Evolutionary conservation across 2,797 vertebrate species (phyloP).

Genomic region (Sternotherus odoratus): DNA sequence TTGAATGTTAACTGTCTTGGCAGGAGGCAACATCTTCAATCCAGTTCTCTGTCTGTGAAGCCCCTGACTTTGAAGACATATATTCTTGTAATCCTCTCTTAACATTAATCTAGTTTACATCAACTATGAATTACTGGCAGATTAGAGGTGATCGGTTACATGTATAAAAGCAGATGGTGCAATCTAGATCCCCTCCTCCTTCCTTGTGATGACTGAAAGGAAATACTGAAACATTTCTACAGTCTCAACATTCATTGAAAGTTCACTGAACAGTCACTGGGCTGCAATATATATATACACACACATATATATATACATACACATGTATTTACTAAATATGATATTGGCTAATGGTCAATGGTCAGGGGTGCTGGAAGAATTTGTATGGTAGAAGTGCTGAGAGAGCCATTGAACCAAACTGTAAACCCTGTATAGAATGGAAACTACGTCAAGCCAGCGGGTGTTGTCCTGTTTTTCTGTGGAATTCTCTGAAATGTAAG

Average conservation of each 20-base stretch:
- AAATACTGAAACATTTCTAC: constrained; percentile 63
- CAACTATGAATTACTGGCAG: constrained; percentile 72
- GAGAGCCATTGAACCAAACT: too few species aligned
- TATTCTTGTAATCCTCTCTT: constrained; percentile 52
- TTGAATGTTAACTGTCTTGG: not conserved
- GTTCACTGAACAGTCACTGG: not conserved
- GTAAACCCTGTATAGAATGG: too few species aligned
- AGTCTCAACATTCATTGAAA: constrained; percentile 61
- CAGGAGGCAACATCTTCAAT: not conserved
- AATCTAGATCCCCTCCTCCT: constrained; percentile 73
- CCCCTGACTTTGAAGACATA: constrained; percentile 27
- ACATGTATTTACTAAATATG: constrained; percentile 1
- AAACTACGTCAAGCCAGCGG: too few species aligned
- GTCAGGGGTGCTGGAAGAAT: too few species aligned
- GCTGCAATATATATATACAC: constrained; percentile 41
- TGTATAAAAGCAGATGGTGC: constrained; percentile 75
- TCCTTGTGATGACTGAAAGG: constrained; percentile 73
- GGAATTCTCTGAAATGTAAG: constrained; percentile 1
- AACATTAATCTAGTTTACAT: constrained; percentile 71
- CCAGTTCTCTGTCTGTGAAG: constrained; percentile 20
- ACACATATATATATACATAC: not conserved
- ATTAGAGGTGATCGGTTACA: constrained; percentile 70
- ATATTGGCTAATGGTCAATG: not conserved
- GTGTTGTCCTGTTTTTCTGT: not conserved
- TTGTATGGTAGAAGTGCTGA: too few species aligned